These are phyloP conservation scores for Mnemiopsis leidyi DNA, from an alignment of 37 sponge, comb jelly and placozoan genomes.

Conservation along the genomic window DNA sequence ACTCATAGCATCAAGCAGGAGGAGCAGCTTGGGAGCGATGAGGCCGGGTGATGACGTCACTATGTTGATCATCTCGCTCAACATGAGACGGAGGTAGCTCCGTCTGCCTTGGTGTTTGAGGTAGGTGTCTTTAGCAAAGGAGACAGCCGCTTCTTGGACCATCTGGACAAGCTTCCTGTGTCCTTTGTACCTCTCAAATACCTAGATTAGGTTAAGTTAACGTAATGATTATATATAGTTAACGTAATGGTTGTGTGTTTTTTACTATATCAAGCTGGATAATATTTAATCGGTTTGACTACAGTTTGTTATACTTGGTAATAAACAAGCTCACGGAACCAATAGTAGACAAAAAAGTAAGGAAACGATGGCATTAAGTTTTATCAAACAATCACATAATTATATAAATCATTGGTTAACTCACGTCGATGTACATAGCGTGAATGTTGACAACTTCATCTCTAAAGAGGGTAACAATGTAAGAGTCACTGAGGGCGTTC, in stretches of 20 bases:
- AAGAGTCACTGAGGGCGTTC: slow-evolving; percentile 83
- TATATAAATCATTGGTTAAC: no score
- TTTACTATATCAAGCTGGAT: no score
- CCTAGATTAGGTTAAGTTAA: slow-evolving; percentile 11
- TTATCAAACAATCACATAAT: no score
- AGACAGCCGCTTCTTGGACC: slow-evolving; percentile 23
- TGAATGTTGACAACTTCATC: slow-evolving; percentile 67
- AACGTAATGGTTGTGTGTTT: no score
- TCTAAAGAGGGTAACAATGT: slow-evolving; percentile 72
- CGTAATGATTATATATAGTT: no score
- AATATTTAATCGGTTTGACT: no score
- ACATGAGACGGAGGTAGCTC: neutral
- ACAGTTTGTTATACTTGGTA: no score
- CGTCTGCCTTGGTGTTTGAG: slow-evolving; percentile 31
- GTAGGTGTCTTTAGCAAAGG: slow-evolving; percentile 18
- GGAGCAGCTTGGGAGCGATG: slow-evolving; percentile 37
- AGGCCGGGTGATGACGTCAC: slow-evolving; percentile 59
- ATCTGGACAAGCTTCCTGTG: slow-evolving; percentile 30
- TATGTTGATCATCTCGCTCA: slow-evolving; percentile 45
- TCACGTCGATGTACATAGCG: slow-evolving; percentile 27
- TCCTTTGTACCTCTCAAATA: slow-evolving; percentile 53
- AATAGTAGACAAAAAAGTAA: no score
- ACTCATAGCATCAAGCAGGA: slow-evolving; percentile 57
- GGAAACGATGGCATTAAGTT: no score
- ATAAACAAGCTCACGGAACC: no score